A percentile compares a stretch with the other conserved stretches of the same genome.
Evolutionary conservation across 2,888 invertebrate genomes (phyloP).

Genomic region (Tetramorium bicarinatum): DNA sequence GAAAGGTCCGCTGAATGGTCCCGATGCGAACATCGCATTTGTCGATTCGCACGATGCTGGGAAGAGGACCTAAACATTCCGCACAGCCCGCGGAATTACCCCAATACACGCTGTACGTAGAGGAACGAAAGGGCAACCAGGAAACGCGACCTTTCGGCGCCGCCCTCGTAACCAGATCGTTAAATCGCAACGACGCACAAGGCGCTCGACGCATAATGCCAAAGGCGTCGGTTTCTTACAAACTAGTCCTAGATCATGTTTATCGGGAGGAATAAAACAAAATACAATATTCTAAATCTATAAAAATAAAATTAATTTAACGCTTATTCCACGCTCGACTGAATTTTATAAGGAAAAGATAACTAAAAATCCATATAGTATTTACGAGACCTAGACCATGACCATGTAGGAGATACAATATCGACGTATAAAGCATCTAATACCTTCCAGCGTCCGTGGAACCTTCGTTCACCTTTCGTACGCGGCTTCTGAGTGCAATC

Average conservation of each 20-base stretch:
- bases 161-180: conserved; percentile 48
- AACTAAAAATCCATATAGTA: not conserved
- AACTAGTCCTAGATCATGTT: not conserved
- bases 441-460: not conserved
- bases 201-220: conserved; percentile 7
- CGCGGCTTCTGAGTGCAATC: conserved; percentile 44
- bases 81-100: conserved; percentile 30
- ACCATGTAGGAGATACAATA: not conserved
- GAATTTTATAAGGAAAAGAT: not conserved
- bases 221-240: not conserved
- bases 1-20: conserved; percentile 27
- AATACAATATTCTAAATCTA: not conserved
- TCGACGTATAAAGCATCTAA: not conserved
- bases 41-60: conserved; percentile 7
- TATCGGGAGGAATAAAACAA: not conserved
- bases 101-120: not conserved
- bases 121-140: conserved; percentile 40
- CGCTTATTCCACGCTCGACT: not conserved
- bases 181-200: conserved; percentile 32
- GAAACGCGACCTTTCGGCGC: conserved; percentile 43
- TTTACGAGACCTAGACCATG: not conserved
- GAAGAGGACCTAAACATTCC: conserved; percentile 20
- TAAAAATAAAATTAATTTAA: not conserved
- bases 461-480: conserved; percentile 27
- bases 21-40: conserved; percentile 11